Evolutionary conservation across 2,113 vertebrate genomes (phyloP).

Genomic region (Dasyornis broadbenti): DNA sequence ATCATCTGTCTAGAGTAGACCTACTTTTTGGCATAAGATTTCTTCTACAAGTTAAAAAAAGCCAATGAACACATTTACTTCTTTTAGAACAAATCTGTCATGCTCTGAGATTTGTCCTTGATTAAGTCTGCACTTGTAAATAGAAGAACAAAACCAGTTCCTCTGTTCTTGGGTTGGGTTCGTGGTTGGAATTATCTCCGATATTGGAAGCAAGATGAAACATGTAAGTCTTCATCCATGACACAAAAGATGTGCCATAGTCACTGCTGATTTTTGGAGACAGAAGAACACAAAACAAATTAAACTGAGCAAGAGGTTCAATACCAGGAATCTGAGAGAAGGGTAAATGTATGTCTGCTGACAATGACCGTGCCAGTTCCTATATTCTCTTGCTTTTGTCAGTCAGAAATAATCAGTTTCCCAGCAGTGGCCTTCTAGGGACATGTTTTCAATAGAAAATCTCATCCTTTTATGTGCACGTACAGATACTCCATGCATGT

Average conservation of each 20-base stretch:
- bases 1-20: conserved; percentile 43
- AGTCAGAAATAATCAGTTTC: background rate
- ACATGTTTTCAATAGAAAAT: background rate
- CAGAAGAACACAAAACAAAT: background rate
- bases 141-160: background rate
- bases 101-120: background rate
- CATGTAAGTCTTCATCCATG: background rate
- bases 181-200: background rate
- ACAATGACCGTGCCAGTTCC: background rate
- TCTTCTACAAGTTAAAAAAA: background rate
- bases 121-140: background rate
- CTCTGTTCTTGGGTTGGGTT: background rate
- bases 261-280: background rate
- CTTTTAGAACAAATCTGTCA: conserved; percentile 15
- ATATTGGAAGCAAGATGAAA: background rate
- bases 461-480: background rate
- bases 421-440: background rate
- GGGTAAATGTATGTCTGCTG: background rate
- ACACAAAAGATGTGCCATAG: background rate
- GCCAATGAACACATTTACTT: background rate
- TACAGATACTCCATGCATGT: background rate
- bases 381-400: background rate
- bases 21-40: conserved; percentile 20
- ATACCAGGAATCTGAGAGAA: background rate
- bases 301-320: background rate